Conservation (phyloP, 92 coral and sea anemone genomes). For the Epizoanthus illoricatus region DNA sequence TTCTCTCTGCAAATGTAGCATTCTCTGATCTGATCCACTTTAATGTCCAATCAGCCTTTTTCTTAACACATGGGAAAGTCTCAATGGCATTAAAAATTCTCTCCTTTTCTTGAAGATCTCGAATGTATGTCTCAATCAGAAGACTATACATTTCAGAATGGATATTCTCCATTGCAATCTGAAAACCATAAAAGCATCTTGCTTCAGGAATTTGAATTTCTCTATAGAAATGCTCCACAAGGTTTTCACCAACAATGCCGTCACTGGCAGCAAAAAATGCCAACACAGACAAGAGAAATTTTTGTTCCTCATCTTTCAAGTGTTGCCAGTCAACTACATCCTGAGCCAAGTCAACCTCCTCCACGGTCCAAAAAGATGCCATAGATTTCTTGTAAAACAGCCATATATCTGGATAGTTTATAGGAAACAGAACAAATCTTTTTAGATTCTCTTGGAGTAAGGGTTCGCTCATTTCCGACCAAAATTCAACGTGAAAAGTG, state of each 20-base stretch:
- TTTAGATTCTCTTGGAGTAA: constrained; percentile 64
- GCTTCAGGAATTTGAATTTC: constrained; percentile 84
- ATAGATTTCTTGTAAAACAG: constrained; percentile 72
- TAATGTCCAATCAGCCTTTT: constrained; percentile 72
- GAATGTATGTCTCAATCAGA: constrained; percentile 66
- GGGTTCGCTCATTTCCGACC: constrained; percentile 49
- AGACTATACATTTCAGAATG: constrained; percentile 86
- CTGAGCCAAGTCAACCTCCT: constrained; percentile 71
- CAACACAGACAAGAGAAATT: constrained; percentile 63
- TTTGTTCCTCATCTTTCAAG: constrained; percentile 50
- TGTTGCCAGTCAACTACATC: constrained; percentile 62
- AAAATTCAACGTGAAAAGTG: too few relatives aligned
- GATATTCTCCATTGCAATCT: constrained; percentile 85
- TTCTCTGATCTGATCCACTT: constrained; percentile 65
- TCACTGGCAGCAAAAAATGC: constrained; percentile 87
- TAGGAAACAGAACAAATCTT: constrained; percentile 70
- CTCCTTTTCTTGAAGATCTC: constrained; percentile 60
- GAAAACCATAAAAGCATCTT: constrained; percentile 82
- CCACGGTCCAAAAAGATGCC: constrained; percentile 83
- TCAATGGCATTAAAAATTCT: constrained; percentile 74
- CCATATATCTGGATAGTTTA: constrained; percentile 76
- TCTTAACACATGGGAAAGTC: constrained; percentile 70
- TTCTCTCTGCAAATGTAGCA: constrained; percentile 74
- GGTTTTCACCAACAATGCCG: constrained; percentile 79
- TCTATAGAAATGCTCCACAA: constrained; percentile 69